Evolutionary conservation across 1,140 invertebrate species (phyloP), one percentile per base, ranked within the genome.

Genomic region (Apis cerana): DNA sequence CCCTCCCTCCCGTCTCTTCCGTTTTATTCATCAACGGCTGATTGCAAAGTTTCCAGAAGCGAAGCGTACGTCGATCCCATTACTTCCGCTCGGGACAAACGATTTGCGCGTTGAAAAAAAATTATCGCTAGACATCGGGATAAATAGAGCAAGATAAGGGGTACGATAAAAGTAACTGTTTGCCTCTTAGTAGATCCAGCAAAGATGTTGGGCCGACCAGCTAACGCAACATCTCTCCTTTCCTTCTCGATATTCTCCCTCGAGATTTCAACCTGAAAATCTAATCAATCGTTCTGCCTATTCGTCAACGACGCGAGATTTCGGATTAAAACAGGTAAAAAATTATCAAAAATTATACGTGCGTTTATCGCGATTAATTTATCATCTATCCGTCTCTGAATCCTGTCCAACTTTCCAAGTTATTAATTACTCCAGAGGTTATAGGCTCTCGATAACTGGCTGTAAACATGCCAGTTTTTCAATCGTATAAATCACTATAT

Each of bases 101-200:
- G 72, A 33, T 43, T 76, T 52, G 50, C 23, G 54, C 17, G 27
- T 15, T 68, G 80, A 15, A 76, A 82, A 82, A 82, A 82, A 82
- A 82, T 82, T 61, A 76, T 76, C 80, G 80, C 52, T 23, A 76
- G 56, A 82, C 72, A 72, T 19, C 48, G 56, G 17, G 62, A 56
- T 68, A 82, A 82, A 75, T 82, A 82, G 74, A 69, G 67, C 64
- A 54, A 82, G 80, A 82, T 69, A 82, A 82, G 72, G 50, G 43
- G 48, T 54, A 82, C 48, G 54, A 76, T 82, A 82, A 82, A 82
- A 76, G 72, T 48, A 76, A 82, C 61, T 64, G 64, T 67, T 76
- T 21, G 52, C 54, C 10, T 59, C 21, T 23, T n/a, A 48, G 10
- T 61, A 43, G 33, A 54, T 59, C 54, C 69, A 17, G 17, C 11